A percentile compares a stretch with the other conserved stretches of the same genome.
phyloP scores from a whole-genome alignment of 2,797 vertebrate genomes.

The Sebastes taczanowskii region DNA sequence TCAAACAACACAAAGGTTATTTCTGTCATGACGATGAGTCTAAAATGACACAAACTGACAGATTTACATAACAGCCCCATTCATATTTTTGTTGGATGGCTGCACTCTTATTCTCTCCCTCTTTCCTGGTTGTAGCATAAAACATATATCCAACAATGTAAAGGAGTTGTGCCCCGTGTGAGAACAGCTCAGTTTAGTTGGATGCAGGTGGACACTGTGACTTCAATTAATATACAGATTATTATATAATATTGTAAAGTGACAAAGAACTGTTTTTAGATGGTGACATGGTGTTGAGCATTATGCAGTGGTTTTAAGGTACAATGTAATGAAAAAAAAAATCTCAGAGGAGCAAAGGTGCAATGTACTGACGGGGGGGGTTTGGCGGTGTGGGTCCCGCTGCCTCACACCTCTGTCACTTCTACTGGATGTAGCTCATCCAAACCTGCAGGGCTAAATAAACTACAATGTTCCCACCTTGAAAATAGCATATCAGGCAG shows the following conservation, averaged over 20 bases:
- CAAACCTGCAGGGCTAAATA: too few relatives aligned
- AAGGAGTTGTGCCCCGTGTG: background rate
- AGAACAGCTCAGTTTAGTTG: background rate
- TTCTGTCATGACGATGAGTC: slow-evolving; percentile 11
- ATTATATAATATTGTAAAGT: too few relatives aligned
- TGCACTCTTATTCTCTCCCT: background rate
- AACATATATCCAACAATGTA: background rate
- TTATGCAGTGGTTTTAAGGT: too few relatives aligned
- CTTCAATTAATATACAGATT: background rate
- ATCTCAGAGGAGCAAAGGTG: background rate
- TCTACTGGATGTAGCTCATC: too few relatives aligned
- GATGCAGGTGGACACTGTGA: background rate
- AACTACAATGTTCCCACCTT: too few relatives aligned
- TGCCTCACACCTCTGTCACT: too few relatives aligned
- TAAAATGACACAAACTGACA: slow-evolving; percentile 22
- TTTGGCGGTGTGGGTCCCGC: too few relatives aligned
- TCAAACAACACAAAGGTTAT: slow-evolving; percentile 49
- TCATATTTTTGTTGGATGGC: background rate
- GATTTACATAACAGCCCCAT: slow-evolving; percentile 16
- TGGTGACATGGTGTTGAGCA: too few relatives aligned
- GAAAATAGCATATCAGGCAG: background rate
- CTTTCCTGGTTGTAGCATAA: background rate
- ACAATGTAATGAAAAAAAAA: too few relatives aligned
- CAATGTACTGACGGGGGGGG: background rate
- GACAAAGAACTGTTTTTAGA: too few relatives aligned